Base-by-base conservation (phyloP, 2,113 vertebrate genomes). In the Polypterus senegalus region DNA sequence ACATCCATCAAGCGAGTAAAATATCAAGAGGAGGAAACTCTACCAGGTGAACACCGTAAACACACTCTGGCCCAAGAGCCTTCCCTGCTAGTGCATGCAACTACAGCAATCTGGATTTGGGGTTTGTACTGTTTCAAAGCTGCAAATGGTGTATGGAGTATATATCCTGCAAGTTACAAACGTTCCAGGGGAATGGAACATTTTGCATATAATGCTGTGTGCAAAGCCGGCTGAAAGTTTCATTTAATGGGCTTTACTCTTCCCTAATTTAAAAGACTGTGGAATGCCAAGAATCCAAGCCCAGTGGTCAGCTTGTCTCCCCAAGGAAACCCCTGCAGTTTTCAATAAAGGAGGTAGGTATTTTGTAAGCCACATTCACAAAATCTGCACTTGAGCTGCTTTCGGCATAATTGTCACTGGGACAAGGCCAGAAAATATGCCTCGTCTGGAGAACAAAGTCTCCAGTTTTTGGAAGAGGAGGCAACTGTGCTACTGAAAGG, bases 221-320 rank as follows among this genome's bases (percentile, higher is more conserved):
- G 27, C 27, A 27, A 58, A 66, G 58, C 55, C 60, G 60, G 9
- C n/a, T 4, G 3, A 49, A 47, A 59, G 27, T 46, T n/a, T 9
- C 43, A 56, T 57, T 65, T 65, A 47, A 57, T 56, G 55, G 11
- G 48, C 10, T 51, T 62, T 48, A 62, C 54, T 58, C n/a, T 61
- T 9, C 49, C 44, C 44, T 11, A 7, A 62, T 44, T 61, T 52
- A 43, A 66, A 46, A 43, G 45, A 58, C 48, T 48, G 47, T 9
- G 60, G 48, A 7, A 61, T 62, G 55, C 57, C 47, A 58, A 57
- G 60, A 66, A 66, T 66, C 60, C 47, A n/a, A 46, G 47, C 54
- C 64, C 54, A 53, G n/a, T 46, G 55, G 47, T 61, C 55, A 66
- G 54, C 59, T 52, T n/a, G 11, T 58, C 56, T 58, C n/a, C 43